Base-by-base conservation (phyloP, 2,888 invertebrate species). In the Caenorhabditis sulstoni region DNA sequence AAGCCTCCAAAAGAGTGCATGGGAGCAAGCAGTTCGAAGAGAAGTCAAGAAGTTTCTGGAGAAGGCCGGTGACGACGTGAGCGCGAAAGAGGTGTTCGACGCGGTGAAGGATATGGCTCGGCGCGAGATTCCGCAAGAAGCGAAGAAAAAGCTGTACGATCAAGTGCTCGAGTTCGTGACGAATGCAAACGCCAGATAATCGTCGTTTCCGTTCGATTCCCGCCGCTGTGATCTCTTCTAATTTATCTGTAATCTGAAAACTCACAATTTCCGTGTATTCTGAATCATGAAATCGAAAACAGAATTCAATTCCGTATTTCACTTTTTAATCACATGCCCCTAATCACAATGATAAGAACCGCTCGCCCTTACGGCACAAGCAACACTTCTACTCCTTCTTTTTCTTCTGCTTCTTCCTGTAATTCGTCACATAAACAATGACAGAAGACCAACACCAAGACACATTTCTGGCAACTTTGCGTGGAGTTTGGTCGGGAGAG, bases 71-170 rank as follows among this genome's bases (percentile, higher is more conserved):
- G 79, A 79, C 45, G 47, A 74, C 35, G 70, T 66, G 16, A 70
- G 37, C 4, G 45, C 65, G 7, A 68, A 75, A 45, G 79, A 79
- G 22, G 74, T 64, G 12, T 79, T 79, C 52, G 79, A 79, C 35
- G 74, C 79, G 0, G 79, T 79, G 20, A 79, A 79, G 23, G 79
- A 79, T 44, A 59, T 65, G 53, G 74, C 74, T 8, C 37, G 79
- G 41, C 58, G 79, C 9, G 74, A 75, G 18, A 66, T 79, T 50
- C 79, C 79, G 22, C 53, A 58, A 12, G 70, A 75, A 4, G 65
- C 71, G n/a, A 79, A 79, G 58, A 79, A 79, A 45, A 47, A 68
- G 29, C 65, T 79, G 23, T 79, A 75, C 64, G 79, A 79, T 20
- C 74, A 75, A 47, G 65, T 79, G 11, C 61, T 75, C 18, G 70